Evolutionary conservation across 53 echinoderm and acorn worm genomes (phyloP).

Genomic region (Temnopleurus reevesii): DNA sequence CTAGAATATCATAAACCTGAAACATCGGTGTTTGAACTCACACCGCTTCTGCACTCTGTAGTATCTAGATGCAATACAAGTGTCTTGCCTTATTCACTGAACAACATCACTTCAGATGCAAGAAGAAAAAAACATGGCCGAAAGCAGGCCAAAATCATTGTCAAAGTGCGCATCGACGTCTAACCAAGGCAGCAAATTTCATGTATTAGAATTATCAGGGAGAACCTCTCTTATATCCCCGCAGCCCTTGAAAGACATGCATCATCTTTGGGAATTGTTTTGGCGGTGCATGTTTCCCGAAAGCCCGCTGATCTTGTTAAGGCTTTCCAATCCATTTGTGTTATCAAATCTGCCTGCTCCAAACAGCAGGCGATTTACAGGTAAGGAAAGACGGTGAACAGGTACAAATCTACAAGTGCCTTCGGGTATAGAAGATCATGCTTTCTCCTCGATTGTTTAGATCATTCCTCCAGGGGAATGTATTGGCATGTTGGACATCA

Average conservation of each 20-base stretch:
- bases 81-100: neutral
- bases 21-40: too few species aligned
- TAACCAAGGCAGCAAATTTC: neutral
- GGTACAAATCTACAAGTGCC: slow-evolving; percentile 58
- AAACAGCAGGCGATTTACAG: slow-evolving; percentile 20
- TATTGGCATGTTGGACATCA: neutral
- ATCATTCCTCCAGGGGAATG: neutral
- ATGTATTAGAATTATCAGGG: slow-evolving; percentile 46
- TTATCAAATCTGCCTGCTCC: slow-evolving; percentile 43
- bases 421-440: slow-evolving; percentile 25
- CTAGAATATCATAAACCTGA: too few species aligned
- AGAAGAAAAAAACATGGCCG: neutral
- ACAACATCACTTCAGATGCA: neutral
- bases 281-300: slow-evolving; percentile 46
- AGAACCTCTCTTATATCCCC: neutral
- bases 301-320: slow-evolving; percentile 54
- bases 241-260: slow-evolving; percentile 24
- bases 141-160: neutral
- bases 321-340: slow-evolving; percentile 54
- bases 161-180: slow-evolving; percentile 9
- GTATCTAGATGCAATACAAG: too few species aligned
- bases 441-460: neutral
- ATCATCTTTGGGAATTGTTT: slow-evolving; percentile 30
- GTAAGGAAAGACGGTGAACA: slow-evolving; percentile 9
- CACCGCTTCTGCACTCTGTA: too few species aligned